A percentile compares a stretch with the other conserved stretches of the same genome.
Evolutionary conservation across 1,140 invertebrate species (phyloP).

Genomic region (Muscidifurax raptorellus): DNA sequence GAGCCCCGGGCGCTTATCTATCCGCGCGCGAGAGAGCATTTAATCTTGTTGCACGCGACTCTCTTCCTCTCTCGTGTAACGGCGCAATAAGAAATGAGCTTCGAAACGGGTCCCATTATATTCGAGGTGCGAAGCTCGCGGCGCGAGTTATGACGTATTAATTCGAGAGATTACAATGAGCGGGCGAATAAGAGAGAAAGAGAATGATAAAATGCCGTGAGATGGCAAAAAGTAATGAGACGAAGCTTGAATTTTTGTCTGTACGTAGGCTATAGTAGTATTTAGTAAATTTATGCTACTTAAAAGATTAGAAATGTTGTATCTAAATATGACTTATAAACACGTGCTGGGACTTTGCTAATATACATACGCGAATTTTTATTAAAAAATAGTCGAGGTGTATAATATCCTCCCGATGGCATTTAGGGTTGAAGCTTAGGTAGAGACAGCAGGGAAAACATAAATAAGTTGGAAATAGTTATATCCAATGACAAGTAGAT

Average conservation of each 20-base stretch:
- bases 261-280: too few relatives aligned
- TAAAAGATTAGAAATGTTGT: too few relatives aligned
- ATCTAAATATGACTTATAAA: too few relatives aligned
- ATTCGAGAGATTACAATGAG: constrained; percentile 47
- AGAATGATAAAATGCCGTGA: constrained; percentile 21
- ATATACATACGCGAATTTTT: too few relatives aligned
- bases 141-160: constrained; percentile 52
- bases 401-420: too few relatives aligned
- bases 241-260: neutral
- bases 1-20: constrained; percentile 15
- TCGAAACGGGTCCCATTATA: constrained; percentile 9
- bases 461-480: too few relatives aligned
- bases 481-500: too few relatives aligned
- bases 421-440: too few relatives aligned
- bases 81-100: constrained; percentile 9
- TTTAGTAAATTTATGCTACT: too few relatives aligned
- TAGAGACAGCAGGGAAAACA: too few relatives aligned
- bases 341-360: too few relatives aligned
- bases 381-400: too few relatives aligned
- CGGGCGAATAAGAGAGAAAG: neutral
- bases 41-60: constrained; percentile 22
- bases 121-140: constrained; percentile 16
- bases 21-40: constrained; percentile 1
- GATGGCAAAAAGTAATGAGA: constrained; percentile 12
- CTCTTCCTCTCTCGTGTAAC: neutral